These are phyloP conservation scores for Homarus gammarus DNA, from an alignment of 2,888 invertebrate genomes.

Conservation along the genomic window DNA sequence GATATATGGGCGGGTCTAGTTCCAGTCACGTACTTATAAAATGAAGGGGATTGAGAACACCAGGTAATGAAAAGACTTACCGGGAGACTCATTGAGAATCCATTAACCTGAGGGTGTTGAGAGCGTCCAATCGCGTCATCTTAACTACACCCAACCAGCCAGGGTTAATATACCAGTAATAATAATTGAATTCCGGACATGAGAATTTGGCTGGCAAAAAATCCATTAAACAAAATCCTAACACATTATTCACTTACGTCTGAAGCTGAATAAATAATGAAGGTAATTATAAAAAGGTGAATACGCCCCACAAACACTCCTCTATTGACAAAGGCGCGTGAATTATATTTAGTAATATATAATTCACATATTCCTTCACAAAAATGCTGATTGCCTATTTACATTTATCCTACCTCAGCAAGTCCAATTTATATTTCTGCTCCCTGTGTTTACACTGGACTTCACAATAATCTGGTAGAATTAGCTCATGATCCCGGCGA, in stretches of 20 bases:
- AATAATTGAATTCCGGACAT: no score
- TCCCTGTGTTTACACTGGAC: neutral
- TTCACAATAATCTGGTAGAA: constrained; percentile 4
- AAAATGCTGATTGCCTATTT: constrained; percentile 8
- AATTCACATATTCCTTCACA: neutral
- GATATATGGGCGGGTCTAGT: no score
- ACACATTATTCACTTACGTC: neutral
- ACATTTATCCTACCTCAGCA: neutral
- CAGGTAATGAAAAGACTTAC: no score
- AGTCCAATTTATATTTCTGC: neutral
- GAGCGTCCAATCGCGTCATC: no score
- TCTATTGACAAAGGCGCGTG: neutral
- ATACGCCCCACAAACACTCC: neutral
- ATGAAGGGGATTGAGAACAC: no score
- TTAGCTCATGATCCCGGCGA: neutral
- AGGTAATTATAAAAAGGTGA: neutral
- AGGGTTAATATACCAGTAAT: no score
- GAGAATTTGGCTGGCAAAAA: neutral
- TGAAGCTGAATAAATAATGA: neutral
- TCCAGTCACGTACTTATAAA: no score
- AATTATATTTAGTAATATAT: neutral
- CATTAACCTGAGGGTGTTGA: no score
- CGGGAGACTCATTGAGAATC: no score
- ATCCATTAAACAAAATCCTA: neutral
- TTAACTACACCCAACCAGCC: no score